Evolutionary conservation across 2,888 invertebrate species (phyloP), one percentile per base, ranked within the genome.

Genomic region (Rhagonycha lutea): DNA sequence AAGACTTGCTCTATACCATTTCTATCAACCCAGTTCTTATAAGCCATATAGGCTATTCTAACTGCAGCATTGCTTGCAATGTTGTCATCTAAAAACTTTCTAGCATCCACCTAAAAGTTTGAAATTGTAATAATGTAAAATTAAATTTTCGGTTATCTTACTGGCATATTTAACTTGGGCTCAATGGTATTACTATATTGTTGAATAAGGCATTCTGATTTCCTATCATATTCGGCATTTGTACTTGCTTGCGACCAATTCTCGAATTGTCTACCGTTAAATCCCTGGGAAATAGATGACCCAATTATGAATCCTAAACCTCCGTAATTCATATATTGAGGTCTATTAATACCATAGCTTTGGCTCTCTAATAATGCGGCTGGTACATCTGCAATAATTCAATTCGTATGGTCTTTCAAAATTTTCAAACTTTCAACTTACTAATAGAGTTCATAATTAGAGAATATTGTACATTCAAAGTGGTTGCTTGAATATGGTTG

Each of bases 11-110:
- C 95, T 0, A 88, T 88, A 84, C 84, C 81, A 65, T 94, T 91
- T 9, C 92, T 89, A 18, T 90, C 88, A 0, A 90, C 91, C 95
- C 95, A 96, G 9, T 91, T 90, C 68, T 92, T 90, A 87, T 96
- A 96, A 0, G 96, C 96, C 78, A 92, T 89, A 87, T 97, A 98
- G 0, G 97, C 95, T 85, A 95, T 94, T 86, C 97, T 97, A 79
- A 97, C 92, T 0, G 97, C 98, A 2, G 97, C 97, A 85, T 97
- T 98, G 86, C 98, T 98, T 0, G 98, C 98, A 73, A 98, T 98
- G 86, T 98, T 98, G 86, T 98, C 98, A 11, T 96, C 96, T 88
- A 96, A 96, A 0, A 97, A 97, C 83, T 95, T 95, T 75, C 96
- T 92, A 71, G 98, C 98, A 84, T 97, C 96, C 70, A 98, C 86